These are phyloP conservation scores for Nibea coibor DNA, from an alignment of 2,113 vertebrate genomes.

Conservation along the genomic window DNA sequence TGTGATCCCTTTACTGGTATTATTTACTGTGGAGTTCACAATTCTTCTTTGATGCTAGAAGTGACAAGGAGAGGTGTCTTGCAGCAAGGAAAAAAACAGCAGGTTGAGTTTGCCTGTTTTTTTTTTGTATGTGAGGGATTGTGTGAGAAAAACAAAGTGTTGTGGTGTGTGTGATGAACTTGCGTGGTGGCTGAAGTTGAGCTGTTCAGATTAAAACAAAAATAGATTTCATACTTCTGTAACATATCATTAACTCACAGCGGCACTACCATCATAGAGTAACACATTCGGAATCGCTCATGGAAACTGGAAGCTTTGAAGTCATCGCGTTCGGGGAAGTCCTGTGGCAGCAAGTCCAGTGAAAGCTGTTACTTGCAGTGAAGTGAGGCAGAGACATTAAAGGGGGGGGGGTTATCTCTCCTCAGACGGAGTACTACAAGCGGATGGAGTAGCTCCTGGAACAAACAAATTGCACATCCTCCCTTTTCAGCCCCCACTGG, in stretches of 20 bases:
- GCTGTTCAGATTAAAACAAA: neutral
- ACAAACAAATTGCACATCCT: slow-evolving; percentile 41
- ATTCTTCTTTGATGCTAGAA: slow-evolving; percentile 11
- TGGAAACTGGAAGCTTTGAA: neutral
- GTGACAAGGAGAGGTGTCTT: slow-evolving; percentile 35
- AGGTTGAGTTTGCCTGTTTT: neutral
- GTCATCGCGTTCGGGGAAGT: slow-evolving; percentile 11
- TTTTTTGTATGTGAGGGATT: neutral
- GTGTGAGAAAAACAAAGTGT: neutral
- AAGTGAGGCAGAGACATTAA: slow-evolving; percentile 35
- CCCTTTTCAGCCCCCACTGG: slow-evolving; percentile 10
- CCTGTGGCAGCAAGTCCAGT: slow-evolving; percentile 23
- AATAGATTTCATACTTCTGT: neutral
- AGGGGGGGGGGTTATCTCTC: slow-evolving; percentile 30
- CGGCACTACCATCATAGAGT: neutral
- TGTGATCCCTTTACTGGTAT: slow-evolving; percentile 43
- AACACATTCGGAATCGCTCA: neutral
- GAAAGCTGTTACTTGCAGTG: slow-evolving; percentile 29
- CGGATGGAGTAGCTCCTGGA: slow-evolving; percentile 37
- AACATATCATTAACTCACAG: slow-evolving; percentile 12
- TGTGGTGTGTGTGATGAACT: slow-evolving; percentile 1
- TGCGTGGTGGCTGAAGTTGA: neutral
- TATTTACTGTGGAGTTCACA: slow-evolving; percentile 51
- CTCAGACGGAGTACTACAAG: slow-evolving; percentile 30
- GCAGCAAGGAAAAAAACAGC: neutral